These are phyloP conservation scores for Callopanchax toddi DNA, from an alignment of 2,113 vertebrate genomes.

Conservation along the genomic window DNA sequence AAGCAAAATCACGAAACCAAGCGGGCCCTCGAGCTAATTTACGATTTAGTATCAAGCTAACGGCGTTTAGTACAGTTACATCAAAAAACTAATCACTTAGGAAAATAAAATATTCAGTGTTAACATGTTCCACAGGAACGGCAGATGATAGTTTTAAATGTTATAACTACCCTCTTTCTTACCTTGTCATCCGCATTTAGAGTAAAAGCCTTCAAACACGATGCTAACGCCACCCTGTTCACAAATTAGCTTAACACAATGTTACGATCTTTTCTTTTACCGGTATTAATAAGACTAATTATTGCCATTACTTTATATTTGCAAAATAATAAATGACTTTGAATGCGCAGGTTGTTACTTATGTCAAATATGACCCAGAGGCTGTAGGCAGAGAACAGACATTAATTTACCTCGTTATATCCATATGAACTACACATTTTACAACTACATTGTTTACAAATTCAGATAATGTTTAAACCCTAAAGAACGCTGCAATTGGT, in stretches of 20 bases:
- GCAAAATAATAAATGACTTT: background rate
- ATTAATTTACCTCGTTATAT: constrained; percentile 43
- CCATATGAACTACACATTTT: constrained; percentile 32
- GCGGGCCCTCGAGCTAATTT: constrained; percentile 36
- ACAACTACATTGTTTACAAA: constrained; percentile 63
- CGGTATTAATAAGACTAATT: too few relatives aligned
- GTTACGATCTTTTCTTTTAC: background rate
- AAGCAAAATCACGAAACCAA: constrained; percentile 24
- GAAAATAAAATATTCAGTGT: background rate
- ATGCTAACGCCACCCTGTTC: constrained; percentile 42
- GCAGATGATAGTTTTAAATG: background rate
- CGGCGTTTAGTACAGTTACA: background rate
- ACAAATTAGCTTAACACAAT: background rate
- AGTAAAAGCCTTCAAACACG: constrained; percentile 29
- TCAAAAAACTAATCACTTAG: background rate
- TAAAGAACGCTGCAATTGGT: too few relatives aligned
- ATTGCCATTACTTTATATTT: too few relatives aligned
- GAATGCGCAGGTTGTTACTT: background rate
- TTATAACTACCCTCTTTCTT: background rate
- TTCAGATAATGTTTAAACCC: background rate
- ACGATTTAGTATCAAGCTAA: constrained; percentile 22
- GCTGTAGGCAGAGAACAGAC: background rate
- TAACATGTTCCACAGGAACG: too few relatives aligned
- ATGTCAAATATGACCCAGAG: constrained; percentile 6
- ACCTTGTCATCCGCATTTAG: constrained; percentile 27